phyloP scores from a whole-genome alignment of 2,797 vertebrate genomes.

The Acomys russatus region DNA sequence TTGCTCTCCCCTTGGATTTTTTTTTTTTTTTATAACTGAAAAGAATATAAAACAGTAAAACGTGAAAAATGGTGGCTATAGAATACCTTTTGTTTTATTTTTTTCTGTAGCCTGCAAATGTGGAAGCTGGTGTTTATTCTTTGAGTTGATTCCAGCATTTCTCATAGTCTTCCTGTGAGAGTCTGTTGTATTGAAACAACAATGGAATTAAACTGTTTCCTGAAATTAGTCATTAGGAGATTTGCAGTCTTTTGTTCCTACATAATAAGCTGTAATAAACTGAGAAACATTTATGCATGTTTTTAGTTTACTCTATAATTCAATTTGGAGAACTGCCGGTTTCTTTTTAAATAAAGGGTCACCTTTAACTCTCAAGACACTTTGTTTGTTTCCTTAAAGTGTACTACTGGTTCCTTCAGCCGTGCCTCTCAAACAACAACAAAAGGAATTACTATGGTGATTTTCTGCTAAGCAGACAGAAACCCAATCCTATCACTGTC shows the following conservation, averaged over 20 bases:
- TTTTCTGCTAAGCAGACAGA: background rate
- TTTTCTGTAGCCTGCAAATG: background rate
- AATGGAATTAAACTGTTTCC: background rate
- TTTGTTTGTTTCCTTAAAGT: background rate
- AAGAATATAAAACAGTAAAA: slow-evolving; percentile 10
- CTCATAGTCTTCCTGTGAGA: background rate
- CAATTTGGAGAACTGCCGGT: background rate
- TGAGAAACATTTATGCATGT: background rate
- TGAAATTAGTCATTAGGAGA: background rate
- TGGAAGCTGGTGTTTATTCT: background rate
- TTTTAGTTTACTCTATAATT: background rate
- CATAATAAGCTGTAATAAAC: slow-evolving; percentile 7
- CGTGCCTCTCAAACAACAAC: background rate
- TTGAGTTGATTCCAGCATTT: background rate
- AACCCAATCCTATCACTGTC: background rate
- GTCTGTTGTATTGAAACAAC: background rate
- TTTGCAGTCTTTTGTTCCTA: slow-evolving; percentile 16
- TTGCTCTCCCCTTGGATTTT: background rate
- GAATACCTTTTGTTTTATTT: background rate
- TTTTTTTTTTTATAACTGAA: background rate
- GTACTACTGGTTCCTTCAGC: background rate
- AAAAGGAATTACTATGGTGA: background rate
- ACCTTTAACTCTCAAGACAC: background rate
- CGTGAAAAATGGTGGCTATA: background rate
- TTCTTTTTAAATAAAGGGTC: background rate